Conservation (phyloP, 2,113 vertebrate genomes). For the Mus pahari region DNA sequence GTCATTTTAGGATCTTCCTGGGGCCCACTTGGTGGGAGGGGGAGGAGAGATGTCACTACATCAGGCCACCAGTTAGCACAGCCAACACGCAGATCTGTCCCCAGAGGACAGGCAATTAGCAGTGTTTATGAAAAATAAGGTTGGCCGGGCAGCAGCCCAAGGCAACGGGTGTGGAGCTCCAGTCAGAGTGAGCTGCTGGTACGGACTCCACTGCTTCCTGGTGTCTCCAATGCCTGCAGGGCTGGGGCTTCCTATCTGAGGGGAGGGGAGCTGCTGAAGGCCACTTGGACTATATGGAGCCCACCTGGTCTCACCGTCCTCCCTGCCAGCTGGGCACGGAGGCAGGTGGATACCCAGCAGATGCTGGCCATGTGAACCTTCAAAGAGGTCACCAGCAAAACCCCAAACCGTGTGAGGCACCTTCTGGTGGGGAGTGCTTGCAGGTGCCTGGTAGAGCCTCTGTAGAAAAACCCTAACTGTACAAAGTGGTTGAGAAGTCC, state of each 20-base stretch:
- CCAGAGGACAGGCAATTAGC: not conserved
- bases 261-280: too few species aligned
- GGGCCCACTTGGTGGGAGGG: not conserved
- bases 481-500: not conserved
- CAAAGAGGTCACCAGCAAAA: not conserved
- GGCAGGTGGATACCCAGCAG: not conserved
- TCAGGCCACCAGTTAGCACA: not conserved
- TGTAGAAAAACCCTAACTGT: not conserved
- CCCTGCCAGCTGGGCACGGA: fast-evolving
- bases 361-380: fast-evolving
- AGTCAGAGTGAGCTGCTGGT: fast-evolving
- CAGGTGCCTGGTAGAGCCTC: not conserved
- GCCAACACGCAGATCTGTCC: not conserved
- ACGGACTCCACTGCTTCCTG: not conserved
- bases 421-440: fast-evolving
- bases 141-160: not conserved
- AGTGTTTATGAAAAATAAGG: conserved; percentile 55
- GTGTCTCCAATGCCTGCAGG: not conserved
- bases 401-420: fast-evolving
- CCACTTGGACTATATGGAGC: fast-evolving
- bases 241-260: not conserved
- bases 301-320: not conserved
- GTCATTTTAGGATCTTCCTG: not conserved
- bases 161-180: not conserved
- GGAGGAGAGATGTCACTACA: not conserved